phyloP scores from a whole-genome alignment of 2,797 vertebrate species.

The Intellagama lesueurii region DNA sequence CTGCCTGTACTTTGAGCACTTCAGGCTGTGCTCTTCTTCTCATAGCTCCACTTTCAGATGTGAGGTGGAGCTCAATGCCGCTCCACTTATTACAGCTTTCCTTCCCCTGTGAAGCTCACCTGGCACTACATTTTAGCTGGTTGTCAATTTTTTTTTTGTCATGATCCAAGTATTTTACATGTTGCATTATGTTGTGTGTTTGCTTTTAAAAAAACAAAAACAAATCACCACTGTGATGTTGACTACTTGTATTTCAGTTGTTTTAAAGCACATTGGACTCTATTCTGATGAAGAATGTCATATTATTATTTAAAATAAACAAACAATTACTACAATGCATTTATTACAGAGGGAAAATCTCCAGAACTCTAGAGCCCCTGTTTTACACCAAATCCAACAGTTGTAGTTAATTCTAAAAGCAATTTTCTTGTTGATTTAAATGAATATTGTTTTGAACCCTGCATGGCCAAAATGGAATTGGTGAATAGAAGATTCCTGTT shows the following conservation, averaged over 20 bases:
- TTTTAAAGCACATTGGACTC: background rate
- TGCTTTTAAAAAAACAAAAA: background rate
- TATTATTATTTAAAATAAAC: background rate
- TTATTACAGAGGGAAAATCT: background rate
- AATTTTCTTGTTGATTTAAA: constrained; percentile 11
- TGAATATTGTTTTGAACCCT: background rate
- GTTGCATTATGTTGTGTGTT: background rate
- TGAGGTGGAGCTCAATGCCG: background rate
- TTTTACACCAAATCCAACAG: background rate
- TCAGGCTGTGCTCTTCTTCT: background rate
- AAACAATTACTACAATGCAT: background rate
- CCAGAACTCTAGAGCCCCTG: no score
- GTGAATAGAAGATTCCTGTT: constrained; percentile 5
- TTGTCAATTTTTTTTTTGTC: background rate
- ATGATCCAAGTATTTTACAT: background rate
- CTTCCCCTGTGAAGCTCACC: background rate
- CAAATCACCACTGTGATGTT: background rate
- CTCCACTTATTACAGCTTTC: background rate
- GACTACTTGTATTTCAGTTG: background rate
- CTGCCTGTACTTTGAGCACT: background rate
- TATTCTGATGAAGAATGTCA: background rate
- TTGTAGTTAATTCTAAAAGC: background rate
- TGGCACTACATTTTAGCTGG: background rate
- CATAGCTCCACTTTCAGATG: background rate
- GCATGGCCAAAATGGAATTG: background rate